Base-by-base conservation (phyloP, 1,140 invertebrate species). In the Drosophila tristis region DNA sequence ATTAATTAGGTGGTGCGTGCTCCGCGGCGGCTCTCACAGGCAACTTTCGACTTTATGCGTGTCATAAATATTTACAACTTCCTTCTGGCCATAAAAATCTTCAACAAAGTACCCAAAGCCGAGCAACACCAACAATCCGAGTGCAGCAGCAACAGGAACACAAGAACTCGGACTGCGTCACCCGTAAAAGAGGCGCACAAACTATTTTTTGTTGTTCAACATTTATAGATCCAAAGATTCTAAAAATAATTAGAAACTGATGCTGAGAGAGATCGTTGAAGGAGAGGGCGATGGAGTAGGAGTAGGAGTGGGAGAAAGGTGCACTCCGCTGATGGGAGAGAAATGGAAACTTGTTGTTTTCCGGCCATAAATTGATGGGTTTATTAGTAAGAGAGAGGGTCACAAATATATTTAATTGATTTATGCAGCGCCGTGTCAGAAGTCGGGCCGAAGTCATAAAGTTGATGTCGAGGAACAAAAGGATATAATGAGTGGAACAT, bases 21-120 rank as follows among this genome's bases (percentile, higher is more conserved):
- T 60, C 31, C 44, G 50, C 26, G 15, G 11, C 23, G 39, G 39
- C 31, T 65, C 49, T 64, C 53, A 47, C 66, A 58, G 65, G 62
- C 56, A 82, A 82, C 66, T 79, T 59, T 72, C 63, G 55, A 77
- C 76, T 80, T 80, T 85, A 66, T 74, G 80, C 49, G 49, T 62
- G 57, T 64, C 82, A 75, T 87, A 78, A 81, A 87, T 81, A 82
- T 81, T 86, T 81, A 86, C 82, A 87, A 75, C 82, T 86, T 87
- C 82, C 82, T 86, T 75, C 55, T 55, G 66, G 51, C 71, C 82
- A 82, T 87, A 82, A 86, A 87, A 86, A 51, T 59, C 62, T 47
- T 29, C 42, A 60, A 48, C 55, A 62, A 56, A 60, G 72, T 74
- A 68, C 35, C 50, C 78, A 62, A 54, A 58, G 70, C 56, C 71